Evolutionary conservation across 2,113 vertebrate species (phyloP).

Genomic region (Polyodon spathula): DNA sequence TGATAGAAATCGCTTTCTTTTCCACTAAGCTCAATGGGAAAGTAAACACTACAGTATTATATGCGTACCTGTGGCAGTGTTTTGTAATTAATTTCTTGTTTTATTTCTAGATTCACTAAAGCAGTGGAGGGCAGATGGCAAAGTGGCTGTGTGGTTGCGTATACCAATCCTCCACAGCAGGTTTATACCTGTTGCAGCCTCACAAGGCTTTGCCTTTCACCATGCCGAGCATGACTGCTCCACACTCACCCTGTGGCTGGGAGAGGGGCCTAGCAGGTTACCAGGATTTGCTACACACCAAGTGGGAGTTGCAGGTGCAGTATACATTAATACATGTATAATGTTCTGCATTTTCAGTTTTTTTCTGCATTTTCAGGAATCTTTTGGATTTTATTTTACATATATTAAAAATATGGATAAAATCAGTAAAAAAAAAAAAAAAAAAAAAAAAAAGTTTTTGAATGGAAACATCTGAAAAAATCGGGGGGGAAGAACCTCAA

Average conservation of each 20-base stretch:
- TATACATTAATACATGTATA: neutral
- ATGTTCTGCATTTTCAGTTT: neutral
- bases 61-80: too few species aligned
- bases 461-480: too few species aligned
- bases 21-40: too few species aligned
- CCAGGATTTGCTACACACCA: slow-evolving; percentile 81
- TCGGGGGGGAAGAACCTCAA: too few species aligned
- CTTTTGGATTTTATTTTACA: neutral
- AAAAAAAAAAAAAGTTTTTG: too few species aligned
- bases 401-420: too few species aligned
- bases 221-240: slow-evolving; percentile 58
- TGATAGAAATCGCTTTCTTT: too few species aligned
- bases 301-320: slow-evolving; percentile 80
- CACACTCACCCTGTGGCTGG: slow-evolving; percentile 72
- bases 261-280: slow-evolving; percentile 62
- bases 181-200: slow-evolving; percentile 53
- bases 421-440: neutral
- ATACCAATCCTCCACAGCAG: slow-evolving; percentile 71
- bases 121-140: slow-evolving; percentile 68
- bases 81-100: neutral
- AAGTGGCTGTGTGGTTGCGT: slow-evolving; percentile 68
- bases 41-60: too few species aligned
- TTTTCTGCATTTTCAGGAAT: neutral
- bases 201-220: slow-evolving; percentile 79
- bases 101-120: slow-evolving; percentile 54